These are phyloP conservation scores for Coregonus ussuriensis DNA, from an alignment of 2,797 vertebrate genomes.

Conservation along the genomic window DNA sequence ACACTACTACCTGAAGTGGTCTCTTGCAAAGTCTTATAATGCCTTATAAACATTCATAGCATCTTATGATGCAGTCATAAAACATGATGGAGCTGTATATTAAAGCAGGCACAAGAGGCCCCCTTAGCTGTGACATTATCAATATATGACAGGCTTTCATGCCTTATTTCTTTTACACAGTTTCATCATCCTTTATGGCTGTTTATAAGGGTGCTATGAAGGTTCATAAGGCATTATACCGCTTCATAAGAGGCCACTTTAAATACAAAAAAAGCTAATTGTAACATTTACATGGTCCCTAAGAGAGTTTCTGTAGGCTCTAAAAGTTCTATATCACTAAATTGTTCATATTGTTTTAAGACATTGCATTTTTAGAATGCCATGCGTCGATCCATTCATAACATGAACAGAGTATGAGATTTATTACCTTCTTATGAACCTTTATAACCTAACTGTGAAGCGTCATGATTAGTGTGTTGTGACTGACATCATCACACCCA, in stretches of 20 bases:
- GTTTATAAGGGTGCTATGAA: background rate
- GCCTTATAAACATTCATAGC: background rate
- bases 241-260: background rate
- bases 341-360: conserved; percentile 11
- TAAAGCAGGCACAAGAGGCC: background rate
- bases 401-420: background rate
- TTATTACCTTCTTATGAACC: background rate
- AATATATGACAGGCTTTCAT: background rate
- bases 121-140: background rate
- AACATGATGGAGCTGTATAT: background rate
- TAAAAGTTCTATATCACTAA: conserved; percentile 11
- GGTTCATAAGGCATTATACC: background rate
- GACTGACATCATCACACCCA: background rate
- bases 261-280: conserved; percentile 25
- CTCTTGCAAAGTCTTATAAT: background rate
- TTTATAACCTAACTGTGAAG: background rate
- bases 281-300: conserved; percentile 16
- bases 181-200: background rate
- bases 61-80: background rate
- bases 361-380: conserved; percentile 23
- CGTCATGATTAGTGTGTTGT: background rate
- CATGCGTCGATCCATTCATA: conserved; percentile 12
- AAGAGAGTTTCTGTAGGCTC: background rate
- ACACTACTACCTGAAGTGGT: background rate
- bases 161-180: background rate